A percentile compares a stretch with the other conserved stretches of the same genome.
Evolutionary conservation across 2,888 invertebrate species (phyloP).

Genomic region (Dichetophora obliterata): DNA sequence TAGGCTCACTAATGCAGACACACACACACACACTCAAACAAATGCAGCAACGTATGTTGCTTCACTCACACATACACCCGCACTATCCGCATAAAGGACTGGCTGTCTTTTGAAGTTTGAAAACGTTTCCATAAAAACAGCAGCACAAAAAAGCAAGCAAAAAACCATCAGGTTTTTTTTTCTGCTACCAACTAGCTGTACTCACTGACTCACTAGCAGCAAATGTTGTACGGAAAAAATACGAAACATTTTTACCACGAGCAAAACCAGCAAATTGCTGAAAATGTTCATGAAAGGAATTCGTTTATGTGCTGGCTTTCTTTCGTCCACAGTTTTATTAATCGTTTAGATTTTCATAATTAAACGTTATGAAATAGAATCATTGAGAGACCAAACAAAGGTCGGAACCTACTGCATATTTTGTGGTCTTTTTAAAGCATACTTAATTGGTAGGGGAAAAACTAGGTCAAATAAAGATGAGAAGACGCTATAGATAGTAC

Average conservation of each 20-base stretch:
- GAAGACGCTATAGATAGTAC: no score
- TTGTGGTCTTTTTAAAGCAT: no score
- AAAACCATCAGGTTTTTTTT: neutral
- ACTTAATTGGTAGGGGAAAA: no score
- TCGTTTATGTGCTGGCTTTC: neutral
- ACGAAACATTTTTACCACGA: neutral
- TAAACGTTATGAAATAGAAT: conserved; percentile 11
- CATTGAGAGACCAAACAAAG: neutral
- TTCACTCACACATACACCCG: neutral
- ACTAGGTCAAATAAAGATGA: no score
- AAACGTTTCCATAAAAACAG: neutral
- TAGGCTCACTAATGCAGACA: neutral
- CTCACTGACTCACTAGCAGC: no score
- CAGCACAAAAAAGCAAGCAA: neutral
- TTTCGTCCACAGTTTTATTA: conserved; percentile 24
- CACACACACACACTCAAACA: neutral
- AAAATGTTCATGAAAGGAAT: conserved; percentile 10
- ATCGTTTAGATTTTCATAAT: conserved; percentile 37
- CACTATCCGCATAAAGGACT: neutral
- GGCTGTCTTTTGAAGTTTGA: neutral
- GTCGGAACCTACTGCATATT: no score
- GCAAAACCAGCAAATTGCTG: conserved; percentile 13
- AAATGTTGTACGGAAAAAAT: neutral
- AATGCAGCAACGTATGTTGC: neutral
- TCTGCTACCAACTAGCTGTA: no score